A percentile compares a stretch with the other conserved stretches of the same genome.
Evolutionary conservation across 2,113 vertebrate genomes (phyloP).

Genomic region (Dicaeum eximium): DNA sequence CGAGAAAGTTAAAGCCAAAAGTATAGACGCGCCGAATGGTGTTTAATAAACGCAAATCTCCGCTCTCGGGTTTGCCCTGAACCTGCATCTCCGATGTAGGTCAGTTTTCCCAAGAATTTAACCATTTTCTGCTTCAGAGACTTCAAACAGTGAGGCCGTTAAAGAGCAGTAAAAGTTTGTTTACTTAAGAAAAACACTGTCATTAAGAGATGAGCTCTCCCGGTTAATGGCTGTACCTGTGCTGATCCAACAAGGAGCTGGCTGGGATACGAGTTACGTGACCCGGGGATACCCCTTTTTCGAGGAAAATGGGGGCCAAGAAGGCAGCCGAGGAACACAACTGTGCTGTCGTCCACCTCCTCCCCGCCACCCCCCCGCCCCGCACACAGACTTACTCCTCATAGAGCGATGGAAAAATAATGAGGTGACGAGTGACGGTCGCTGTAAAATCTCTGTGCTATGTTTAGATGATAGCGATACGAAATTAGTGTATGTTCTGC

Average conservation of each 20-base stretch:
- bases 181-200: slow-evolving; percentile 70
- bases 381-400: slow-evolving; percentile 5
- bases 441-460: slow-evolving; percentile 36
- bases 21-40: slow-evolving; percentile 18
- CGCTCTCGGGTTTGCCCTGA: slow-evolving; percentile 18
- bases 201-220: slow-evolving; percentile 68
- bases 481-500: slow-evolving; percentile 24
- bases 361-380: neutral
- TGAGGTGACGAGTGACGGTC: slow-evolving; percentile 54
- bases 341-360: neutral
- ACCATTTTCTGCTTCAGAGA: slow-evolving; percentile 78
- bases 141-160: slow-evolving; percentile 74
- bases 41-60: slow-evolving; percentile 56
- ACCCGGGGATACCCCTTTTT: neutral
- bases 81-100: slow-evolving; percentile 73
- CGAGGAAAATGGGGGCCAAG: neutral
- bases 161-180: slow-evolving; percentile 80
- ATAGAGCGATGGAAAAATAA: slow-evolving; percentile 56
- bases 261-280: neutral
- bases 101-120: slow-evolving; percentile 74
- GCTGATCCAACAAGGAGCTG: slow-evolving; percentile 10
- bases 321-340: neutral
- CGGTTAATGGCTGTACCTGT: slow-evolving; percentile 59
- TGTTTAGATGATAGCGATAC: slow-evolving; percentile 15
- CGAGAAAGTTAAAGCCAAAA: slow-evolving; percentile 54